phyloP scores from a whole-genome alignment of 2,113 vertebrate genomes.

The Tonatia bakeri region DNA sequence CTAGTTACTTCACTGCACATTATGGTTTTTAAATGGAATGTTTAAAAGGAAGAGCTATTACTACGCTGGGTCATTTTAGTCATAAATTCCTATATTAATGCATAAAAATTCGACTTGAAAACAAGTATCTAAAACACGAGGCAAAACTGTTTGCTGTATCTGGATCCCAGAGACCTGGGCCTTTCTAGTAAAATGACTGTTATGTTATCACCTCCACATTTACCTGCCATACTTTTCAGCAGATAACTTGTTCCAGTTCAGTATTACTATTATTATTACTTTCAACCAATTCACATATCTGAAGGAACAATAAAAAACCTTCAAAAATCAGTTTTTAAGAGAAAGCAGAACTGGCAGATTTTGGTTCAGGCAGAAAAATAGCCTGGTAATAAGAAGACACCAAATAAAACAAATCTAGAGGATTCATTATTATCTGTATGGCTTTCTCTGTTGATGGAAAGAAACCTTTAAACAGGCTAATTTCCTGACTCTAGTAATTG shows the following conservation, averaged over 20 bases:
- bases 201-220: background rate
- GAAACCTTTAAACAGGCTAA: background rate
- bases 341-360: background rate
- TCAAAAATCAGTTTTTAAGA: background rate
- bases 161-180: background rate
- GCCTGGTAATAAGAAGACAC: background rate
- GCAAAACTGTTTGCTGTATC: background rate
- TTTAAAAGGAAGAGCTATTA: background rate
- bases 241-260: background rate
- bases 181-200: background rate
- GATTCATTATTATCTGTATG: background rate
- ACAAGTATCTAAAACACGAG: background rate
- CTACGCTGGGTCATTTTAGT: background rate
- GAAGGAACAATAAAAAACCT: background rate
- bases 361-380: background rate
- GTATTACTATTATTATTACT: background rate
- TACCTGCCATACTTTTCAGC: background rate
- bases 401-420: background rate
- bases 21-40: background rate
- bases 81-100: background rate
- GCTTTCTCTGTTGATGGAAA: background rate
- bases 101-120: background rate
- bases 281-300: background rate
- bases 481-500: background rate
- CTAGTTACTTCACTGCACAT: background rate